Evolutionary conservation across 1,140 invertebrate species (phyloP), one percentile per base, ranked within the genome.

Genomic region (Zophobas morio): DNA sequence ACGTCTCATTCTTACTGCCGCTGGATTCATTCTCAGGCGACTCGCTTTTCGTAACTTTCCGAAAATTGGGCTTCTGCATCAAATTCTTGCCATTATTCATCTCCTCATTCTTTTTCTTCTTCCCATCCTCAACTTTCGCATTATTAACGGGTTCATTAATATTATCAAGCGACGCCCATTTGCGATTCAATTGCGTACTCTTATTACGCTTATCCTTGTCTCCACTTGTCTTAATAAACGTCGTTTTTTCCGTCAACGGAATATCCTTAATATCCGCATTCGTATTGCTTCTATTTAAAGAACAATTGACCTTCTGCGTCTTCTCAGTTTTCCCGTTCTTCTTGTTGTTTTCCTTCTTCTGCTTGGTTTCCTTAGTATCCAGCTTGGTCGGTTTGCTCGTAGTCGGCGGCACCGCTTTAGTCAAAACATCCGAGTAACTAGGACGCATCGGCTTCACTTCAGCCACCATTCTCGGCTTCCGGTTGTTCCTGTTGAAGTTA

Each of bases 371-470:
- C 84, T 89, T 90, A 8, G 80, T 82, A 66, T 89, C 88, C 3
- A 81, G 74, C 81, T 87, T 89, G 8, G 80, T 78, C 80, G 87
- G 86, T 66, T 85, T 85, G 56, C 79, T 88, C n/a, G 81, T 85
- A 78, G 79, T 85, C 86, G 87, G 85, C 74, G 84, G 85, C 35
- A 83, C 85, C 36, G 86, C 84, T 85, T 95, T 95, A 8, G 92
- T 91, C 6, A 95, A 81, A 5, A 96, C 93, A 87, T 94, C 94
- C 1, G 94, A 96, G 84, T 95, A 96, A 34, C 92, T 92, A 33
- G 94, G 94, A 72, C 94, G 88, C 94, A 95, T 95, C 1, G 94
- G 94, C 82, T 94, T 94, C 0, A 96, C 94, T 88, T 95, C 94
- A 35, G 94, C 94, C 0, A 95, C 91, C 83, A 94, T 94, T 36